Conservation (phyloP, 2,888 invertebrate genomes). For the Pimpla rufipes region DNA sequence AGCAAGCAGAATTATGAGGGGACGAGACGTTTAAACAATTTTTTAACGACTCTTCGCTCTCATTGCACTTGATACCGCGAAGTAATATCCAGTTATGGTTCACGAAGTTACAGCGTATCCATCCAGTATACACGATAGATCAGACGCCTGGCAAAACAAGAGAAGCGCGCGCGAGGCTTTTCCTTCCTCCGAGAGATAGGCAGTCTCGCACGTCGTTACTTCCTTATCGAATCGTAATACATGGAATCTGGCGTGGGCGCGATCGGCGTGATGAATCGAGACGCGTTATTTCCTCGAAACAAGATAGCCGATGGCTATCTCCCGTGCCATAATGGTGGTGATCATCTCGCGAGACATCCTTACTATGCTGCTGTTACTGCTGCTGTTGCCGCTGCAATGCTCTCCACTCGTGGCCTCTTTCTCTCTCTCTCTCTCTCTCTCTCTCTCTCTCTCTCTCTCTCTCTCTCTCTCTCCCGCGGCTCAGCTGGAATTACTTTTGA, state of each 20-base stretch:
- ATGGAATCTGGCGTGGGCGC: conserved; percentile 69
- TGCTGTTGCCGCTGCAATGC: conserved; percentile 44
- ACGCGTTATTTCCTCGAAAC: conserved; percentile 70
- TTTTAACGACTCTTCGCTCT: neutral
- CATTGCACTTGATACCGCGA: conserved; percentile 15
- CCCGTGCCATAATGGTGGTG: conserved; percentile 66
- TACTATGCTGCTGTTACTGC: conserved; percentile 61
- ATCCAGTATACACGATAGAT: conserved; percentile 17
- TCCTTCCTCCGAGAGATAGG: conserved; percentile 28
- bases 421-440: neutral
- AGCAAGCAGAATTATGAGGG: no score
- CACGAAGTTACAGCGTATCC: conserved; percentile 19
- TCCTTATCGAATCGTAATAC: conserved; percentile 71
- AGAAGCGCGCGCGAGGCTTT: conserved; percentile 46
- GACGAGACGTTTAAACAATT: no score
- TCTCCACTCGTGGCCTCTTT: neutral
- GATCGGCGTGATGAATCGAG: conserved; percentile 69
- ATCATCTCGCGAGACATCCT: conserved; percentile 69
- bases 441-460: neutral
- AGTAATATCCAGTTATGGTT: conserved; percentile 23
- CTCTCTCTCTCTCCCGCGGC: neutral
- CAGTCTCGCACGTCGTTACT: conserved; percentile 69
- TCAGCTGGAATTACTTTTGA: conserved; percentile 65
- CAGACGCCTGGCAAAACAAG: conserved; percentile 50
- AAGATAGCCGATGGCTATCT: conserved; percentile 70